Conservation (phyloP, 2,888 invertebrate species). For the Ochropleura leucogaster region DNA sequence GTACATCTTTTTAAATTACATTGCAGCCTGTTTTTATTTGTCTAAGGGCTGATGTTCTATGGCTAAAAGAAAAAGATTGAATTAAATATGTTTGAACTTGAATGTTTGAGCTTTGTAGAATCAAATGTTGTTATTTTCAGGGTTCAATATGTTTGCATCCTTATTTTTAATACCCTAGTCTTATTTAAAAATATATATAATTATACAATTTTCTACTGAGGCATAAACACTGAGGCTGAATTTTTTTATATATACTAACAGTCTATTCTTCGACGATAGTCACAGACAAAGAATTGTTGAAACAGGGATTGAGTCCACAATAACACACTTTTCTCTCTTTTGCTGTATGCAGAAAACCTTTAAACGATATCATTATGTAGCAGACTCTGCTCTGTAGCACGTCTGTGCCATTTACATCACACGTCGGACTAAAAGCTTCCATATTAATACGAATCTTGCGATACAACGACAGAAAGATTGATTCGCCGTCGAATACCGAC, state of each 20-base stretch:
- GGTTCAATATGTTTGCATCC: not conserved
- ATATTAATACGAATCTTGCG: slow-evolving; percentile 49
- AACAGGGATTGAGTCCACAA: not conserved
- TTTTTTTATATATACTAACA: not conserved
- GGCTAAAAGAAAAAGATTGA: slow-evolving; percentile 6
- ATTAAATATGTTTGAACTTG: slow-evolving; percentile 13
- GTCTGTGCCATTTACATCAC: slow-evolving; percentile 35
- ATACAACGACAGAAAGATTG: slow-evolving; percentile 51
- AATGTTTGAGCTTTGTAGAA: slow-evolving; percentile 14
- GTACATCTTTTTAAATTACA: slow-evolving; percentile 71
- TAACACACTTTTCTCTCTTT: not conserved
- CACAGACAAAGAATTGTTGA: not conserved
- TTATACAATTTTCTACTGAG: no score
- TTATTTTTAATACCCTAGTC: not conserved
- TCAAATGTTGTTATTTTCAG: not conserved
- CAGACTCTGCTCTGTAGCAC: slow-evolving; percentile 7
- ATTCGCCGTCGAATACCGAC: slow-evolving; percentile 41
- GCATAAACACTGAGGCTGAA: not conserved
- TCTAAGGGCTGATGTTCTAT: not conserved
- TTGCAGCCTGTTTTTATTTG: slow-evolving; percentile 4
- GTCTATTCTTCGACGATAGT: not conserved
- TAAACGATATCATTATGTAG: slow-evolving; percentile 4
- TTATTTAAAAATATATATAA: not conserved
- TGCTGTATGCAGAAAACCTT: not conserved
- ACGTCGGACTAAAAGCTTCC: slow-evolving; percentile 51